Percentiles rank a stretch among this genome's conserved stretches.
phyloP scores from a whole-genome alignment of 2,113 vertebrate species.

The Gambusia affinis region DNA sequence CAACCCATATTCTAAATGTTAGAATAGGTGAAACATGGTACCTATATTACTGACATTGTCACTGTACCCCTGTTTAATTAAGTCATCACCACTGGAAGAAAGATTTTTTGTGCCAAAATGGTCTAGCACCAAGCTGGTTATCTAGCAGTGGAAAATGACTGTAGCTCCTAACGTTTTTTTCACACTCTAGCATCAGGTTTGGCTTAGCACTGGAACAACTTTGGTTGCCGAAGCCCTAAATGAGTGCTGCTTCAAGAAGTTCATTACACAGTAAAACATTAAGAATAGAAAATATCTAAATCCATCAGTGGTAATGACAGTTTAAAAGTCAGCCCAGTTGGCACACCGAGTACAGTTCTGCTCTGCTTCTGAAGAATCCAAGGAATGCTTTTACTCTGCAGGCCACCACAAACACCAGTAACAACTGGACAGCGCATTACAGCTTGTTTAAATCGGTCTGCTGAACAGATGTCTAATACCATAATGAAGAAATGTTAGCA shows the following conservation, averaged over 20 bases:
- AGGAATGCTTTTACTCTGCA: conserved; percentile 75
- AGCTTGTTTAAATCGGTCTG: conserved; percentile 53
- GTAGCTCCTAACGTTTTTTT: no score
- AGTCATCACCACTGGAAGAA: no score
- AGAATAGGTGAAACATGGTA: no score
- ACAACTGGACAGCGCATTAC: conserved; percentile 44
- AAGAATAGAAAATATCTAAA: conserved; percentile 13
- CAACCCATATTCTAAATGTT: no score
- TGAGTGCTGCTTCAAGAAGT: not conserved
- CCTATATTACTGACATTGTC: no score
- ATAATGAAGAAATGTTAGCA: conserved; percentile 10
- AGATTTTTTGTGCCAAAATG: no score
- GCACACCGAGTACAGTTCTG: conserved; percentile 53
- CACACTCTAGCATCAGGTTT: no score
- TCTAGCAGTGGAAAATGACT: no score
- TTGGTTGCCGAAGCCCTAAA: not conserved
- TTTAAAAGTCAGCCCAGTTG: conserved; percentile 31
- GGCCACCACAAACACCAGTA: conserved; percentile 61
- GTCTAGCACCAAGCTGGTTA: no score
- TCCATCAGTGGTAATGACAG: conserved; percentile 15
- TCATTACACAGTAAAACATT: not conserved
- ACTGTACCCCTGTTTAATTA: no score
- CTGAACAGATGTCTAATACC: conserved; percentile 55
- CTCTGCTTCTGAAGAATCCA: conserved; percentile 68
- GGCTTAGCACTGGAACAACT: not conserved